A percentile compares a stretch with the other conserved stretches of the same genome.
These are phyloP conservation scores for Amphipoea lucens DNA, from an alignment of 2,888 invertebrate genomes.

Conservation along the genomic window DNA sequence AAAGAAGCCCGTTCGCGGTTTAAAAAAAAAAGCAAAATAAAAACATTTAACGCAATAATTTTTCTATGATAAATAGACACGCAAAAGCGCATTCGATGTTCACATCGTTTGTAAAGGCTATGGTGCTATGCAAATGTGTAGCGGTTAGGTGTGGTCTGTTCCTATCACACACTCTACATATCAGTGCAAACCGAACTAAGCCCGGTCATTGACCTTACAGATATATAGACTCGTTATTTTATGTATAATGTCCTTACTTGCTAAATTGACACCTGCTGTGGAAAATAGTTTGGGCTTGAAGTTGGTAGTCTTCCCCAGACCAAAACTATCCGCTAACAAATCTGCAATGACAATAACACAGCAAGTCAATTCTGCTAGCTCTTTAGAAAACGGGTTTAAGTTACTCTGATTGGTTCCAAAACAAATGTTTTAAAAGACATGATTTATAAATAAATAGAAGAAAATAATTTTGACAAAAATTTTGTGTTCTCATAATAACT, in stretches of 20 bases:
- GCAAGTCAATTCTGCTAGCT: slow-evolving; percentile 71
- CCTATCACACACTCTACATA: slow-evolving; percentile 61
- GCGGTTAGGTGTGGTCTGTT: slow-evolving; percentile 75
- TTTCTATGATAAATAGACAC: slow-evolving; percentile 34
- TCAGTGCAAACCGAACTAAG: slow-evolving; percentile 70
- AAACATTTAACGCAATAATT: slow-evolving; percentile 31
- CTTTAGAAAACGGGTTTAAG: slow-evolving; percentile 30
- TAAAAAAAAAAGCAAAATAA: slow-evolving; percentile 36
- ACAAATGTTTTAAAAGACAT: neutral
- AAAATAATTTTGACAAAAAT: slow-evolving; percentile 24
- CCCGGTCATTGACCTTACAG: slow-evolving; percentile 57
- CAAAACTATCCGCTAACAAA: slow-evolving; percentile 87
- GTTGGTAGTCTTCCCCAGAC: slow-evolving; percentile 83
- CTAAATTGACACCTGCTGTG: slow-evolving; percentile 75
- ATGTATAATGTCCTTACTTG: slow-evolving; percentile 80
- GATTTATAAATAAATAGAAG: neutral
- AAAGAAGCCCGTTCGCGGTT: slow-evolving; percentile 29
- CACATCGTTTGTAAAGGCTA: slow-evolving; percentile 34
- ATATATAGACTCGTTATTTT: slow-evolving; percentile 62
- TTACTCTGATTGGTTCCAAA: slow-evolving; percentile 14
- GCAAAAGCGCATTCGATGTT: slow-evolving; percentile 49
- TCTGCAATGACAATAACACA: slow-evolving; percentile 82
- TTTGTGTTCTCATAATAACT: neutral
- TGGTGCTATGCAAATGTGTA: slow-evolving; percentile 71
- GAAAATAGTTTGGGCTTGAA: slow-evolving; percentile 80